Percentiles rank a stretch among this genome's conserved stretches.
phyloP scores from a whole-genome alignment of 2,797 vertebrate species.

The Galago senegalensis region DNA sequence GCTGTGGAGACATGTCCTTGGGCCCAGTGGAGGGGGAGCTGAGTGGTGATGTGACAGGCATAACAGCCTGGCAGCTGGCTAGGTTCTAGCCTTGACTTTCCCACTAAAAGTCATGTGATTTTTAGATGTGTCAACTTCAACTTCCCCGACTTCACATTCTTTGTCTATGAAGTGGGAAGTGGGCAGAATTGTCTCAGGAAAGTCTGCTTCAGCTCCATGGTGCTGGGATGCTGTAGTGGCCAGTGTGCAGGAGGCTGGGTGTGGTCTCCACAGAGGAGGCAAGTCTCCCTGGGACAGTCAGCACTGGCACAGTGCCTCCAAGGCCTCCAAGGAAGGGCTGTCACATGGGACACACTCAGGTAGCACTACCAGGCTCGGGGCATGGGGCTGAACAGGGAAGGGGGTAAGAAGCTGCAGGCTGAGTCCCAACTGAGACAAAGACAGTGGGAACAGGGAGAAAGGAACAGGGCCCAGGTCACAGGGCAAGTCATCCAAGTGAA shows the following conservation, averaged over 20 bases:
- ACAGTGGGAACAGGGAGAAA: neutral
- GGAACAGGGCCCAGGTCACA: neutral
- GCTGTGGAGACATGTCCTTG: neutral
- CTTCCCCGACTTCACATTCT: neutral
- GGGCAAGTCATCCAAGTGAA: neutral
- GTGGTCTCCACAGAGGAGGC: neutral
- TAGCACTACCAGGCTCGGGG: too few species aligned
- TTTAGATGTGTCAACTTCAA: too few species aligned
- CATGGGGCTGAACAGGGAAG: neutral
- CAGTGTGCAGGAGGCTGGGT: too few species aligned
- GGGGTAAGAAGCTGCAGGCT: too few species aligned
- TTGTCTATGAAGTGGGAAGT: neutral
- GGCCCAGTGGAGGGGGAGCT: too few species aligned
- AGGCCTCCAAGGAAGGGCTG: fast-evolving
- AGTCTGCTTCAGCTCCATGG: too few species aligned
- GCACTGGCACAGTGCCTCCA: neutral
- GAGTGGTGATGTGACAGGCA: fast-evolving
- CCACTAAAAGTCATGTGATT: too few species aligned
- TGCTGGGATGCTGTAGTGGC: neutral
- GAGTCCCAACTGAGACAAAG: neutral
- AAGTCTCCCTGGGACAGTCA: neutral
- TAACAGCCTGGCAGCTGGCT: fast-evolving
- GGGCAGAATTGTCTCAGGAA: neutral
- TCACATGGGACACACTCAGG: fast-evolving
- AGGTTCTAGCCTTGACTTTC: neutral